A percentile compares a stretch with the other conserved stretches of the same genome.
phyloP scores from a whole-genome alignment of 2,113 vertebrate species.

The Nerophis lumbriciformis region DNA sequence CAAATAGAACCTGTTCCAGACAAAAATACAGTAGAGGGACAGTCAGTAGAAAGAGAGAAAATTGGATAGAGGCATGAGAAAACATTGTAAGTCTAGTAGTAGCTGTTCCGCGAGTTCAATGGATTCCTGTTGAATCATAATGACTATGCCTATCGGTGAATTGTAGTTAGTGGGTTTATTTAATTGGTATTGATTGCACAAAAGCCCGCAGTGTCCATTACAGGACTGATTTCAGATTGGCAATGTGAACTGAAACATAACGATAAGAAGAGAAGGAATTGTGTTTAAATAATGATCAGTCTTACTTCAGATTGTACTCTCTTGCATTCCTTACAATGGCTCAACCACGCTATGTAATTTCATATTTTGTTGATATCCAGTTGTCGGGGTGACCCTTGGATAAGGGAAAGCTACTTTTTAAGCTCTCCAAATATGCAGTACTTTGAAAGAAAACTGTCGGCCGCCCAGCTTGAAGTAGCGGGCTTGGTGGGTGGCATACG shows the following conservation, averaged over 20 bases:
- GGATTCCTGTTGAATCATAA: too few relatives aligned
- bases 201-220: too few relatives aligned
- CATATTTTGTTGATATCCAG: slow-evolving; percentile 16
- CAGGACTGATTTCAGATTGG: slow-evolving; percentile 26
- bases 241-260: slow-evolving; percentile 2
- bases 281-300: not conserved
- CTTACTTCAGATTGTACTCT: slow-evolving; percentile 2
- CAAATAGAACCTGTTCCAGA: too few relatives aligned
- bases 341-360: slow-evolving; percentile 8
- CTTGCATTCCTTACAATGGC: slow-evolving; percentile 5
- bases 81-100: too few relatives aligned
- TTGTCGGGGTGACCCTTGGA: slow-evolving; percentile 40
- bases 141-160: too few relatives aligned
- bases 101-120: too few relatives aligned
- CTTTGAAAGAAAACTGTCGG: slow-evolving; percentile 83
- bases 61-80: too few relatives aligned
- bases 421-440: slow-evolving; percentile 78
- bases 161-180: too few relatives aligned
- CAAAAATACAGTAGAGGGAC: too few relatives aligned
- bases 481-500: slow-evolving; percentile 83
- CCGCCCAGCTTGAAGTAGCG: slow-evolving; percentile 82
- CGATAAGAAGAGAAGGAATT: slow-evolving; percentile 16
- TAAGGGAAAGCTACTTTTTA: slow-evolving; percentile 12
- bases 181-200: not conserved
- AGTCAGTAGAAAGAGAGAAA: too few relatives aligned